Evolutionary conservation across 2,113 vertebrate genomes (phyloP).

Genomic region (Urocolius indicus): DNA sequence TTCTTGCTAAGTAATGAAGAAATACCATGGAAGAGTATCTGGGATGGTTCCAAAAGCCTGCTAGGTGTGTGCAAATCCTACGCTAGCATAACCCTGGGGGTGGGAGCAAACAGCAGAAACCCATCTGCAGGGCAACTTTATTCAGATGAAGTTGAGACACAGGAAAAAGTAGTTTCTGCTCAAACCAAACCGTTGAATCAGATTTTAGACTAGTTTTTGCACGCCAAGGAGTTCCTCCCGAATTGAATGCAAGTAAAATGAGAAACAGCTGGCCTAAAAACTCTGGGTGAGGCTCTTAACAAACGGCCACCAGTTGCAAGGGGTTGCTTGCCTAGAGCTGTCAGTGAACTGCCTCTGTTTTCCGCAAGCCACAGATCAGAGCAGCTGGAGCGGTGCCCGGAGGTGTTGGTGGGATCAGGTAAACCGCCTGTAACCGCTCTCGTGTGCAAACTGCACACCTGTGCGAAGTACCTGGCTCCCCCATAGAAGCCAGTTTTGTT

Average conservation of each 20-base stretch:
- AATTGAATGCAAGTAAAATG: too few relatives aligned
- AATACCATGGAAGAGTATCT: background rate
- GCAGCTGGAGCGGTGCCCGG: background rate
- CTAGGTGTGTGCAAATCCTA: fast-evolving
- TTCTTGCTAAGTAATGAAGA: background rate
- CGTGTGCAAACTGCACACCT: background rate
- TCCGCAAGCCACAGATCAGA: too few relatives aligned
- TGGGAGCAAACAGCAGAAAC: fast-evolving
- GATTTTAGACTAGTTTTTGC: fast-evolving
- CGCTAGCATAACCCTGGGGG: fast-evolving
- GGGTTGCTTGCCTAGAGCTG: background rate
- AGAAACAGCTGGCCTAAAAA: background rate
- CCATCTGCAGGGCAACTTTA: fast-evolving
- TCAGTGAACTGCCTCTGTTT: fast-evolving
- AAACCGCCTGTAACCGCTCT: too few relatives aligned
- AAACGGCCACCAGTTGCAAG: fast-evolving
- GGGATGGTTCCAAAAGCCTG: background rate
- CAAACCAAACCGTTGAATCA: fast-evolving
- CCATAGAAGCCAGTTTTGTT: fast-evolving
- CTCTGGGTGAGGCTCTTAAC: background rate
- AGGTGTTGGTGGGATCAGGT: fast-evolving
- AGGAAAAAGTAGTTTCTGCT: background rate
- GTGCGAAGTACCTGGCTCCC: fast-evolving
- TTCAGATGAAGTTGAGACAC: fast-evolving
- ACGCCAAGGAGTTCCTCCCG: fast-evolving